Evolutionary conservation across 2,888 invertebrate species (phyloP).

Genomic region (Xanthorhoe designata): DNA sequence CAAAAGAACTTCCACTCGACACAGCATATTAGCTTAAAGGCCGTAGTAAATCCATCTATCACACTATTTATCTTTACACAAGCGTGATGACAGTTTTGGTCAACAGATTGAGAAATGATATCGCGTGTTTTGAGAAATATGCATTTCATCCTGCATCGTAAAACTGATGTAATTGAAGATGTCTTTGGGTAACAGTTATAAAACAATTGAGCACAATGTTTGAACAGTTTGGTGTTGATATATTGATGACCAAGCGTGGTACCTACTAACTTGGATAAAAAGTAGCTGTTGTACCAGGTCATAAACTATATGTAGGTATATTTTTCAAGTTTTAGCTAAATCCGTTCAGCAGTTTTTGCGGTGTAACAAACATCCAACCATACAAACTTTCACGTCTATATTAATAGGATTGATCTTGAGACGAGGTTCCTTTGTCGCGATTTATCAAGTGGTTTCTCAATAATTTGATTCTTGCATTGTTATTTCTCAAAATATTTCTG

Average conservation of each 20-base stretch:
- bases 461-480: too few species aligned
- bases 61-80: constrained; percentile 17
- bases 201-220: constrained; percentile 7
- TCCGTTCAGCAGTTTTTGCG: too few species aligned
- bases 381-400: too few species aligned
- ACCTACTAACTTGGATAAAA: too few species aligned
- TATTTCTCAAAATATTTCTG: too few species aligned
- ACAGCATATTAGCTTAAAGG: constrained; percentile 5
- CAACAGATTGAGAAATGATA: constrained; percentile 20
- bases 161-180: constrained; percentile 6
- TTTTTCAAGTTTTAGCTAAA: too few species aligned
- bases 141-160: constrained; percentile 17
- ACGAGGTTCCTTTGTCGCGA: too few species aligned
- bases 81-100: constrained; percentile 21
- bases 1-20: not conserved
- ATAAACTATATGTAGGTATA: too few species aligned
- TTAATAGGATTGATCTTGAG: too few species aligned
- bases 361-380: too few species aligned
- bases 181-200: constrained; percentile 13
- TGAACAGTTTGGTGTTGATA: not conserved
- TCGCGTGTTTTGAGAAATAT: constrained; percentile 18
- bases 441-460: too few species aligned
- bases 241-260: not conserved
- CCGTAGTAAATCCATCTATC: constrained; percentile 12
- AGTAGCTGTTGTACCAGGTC: too few species aligned